phyloP scores from a whole-genome alignment of 2,797 vertebrate genomes.

The Eulemur coronatus region DNA sequence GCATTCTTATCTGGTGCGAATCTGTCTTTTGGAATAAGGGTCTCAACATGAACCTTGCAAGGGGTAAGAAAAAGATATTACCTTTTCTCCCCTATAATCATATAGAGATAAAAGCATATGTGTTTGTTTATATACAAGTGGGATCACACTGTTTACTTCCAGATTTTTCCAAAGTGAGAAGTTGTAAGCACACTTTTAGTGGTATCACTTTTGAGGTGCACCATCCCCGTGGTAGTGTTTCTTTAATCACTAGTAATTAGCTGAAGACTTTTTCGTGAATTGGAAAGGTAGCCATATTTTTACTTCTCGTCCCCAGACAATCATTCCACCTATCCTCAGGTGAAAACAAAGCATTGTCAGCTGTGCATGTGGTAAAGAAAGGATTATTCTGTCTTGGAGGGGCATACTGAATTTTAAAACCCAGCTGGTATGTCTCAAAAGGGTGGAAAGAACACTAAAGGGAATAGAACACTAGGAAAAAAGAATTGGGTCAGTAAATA shows the following conservation, averaged over 20 bases:
- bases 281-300: neutral
- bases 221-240: neutral
- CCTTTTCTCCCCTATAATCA: neutral
- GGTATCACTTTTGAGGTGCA: neutral
- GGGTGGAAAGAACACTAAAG: neutral
- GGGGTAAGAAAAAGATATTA: neutral
- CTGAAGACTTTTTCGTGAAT: neutral
- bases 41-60: neutral
- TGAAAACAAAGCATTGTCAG: neutral
- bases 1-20: neutral
- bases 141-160: neutral
- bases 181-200: neutral
- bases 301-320: neutral
- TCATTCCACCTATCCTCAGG: neutral
- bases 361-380: neutral
- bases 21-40: neutral
- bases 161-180: neutral
- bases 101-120: neutral
- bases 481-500: neutral
- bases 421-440: neutral
- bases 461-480: neutral
- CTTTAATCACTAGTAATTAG: neutral
- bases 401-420: neutral
- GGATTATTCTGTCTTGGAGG: neutral
- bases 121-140: neutral